These are phyloP conservation scores for Fistularia tabacaria DNA, from an alignment of 2,797 vertebrate genomes.

Conservation along the genomic window DNA sequence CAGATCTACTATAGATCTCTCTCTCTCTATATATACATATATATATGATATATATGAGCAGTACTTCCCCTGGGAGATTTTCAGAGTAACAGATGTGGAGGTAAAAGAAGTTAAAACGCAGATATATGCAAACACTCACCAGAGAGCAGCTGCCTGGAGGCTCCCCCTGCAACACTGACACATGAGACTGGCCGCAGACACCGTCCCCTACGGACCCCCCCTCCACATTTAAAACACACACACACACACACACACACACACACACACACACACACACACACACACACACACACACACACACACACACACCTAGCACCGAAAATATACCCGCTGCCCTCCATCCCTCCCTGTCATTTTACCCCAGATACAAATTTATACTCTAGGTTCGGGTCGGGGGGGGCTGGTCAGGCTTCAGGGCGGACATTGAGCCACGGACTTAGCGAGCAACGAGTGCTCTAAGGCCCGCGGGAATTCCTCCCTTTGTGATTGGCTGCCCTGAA, in stretches of 20 bases:
- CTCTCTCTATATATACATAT: no score
- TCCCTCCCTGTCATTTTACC: slow-evolving; percentile 34
- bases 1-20: no score
- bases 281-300: slow-evolving; percentile 8
- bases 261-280: slow-evolving; percentile 32
- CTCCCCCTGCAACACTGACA: slow-evolving; percentile 60
- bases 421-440: no score
- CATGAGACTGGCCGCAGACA: slow-evolving; percentile 55
- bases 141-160: slow-evolving; percentile 65
- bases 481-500: no score
- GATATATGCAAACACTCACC: slow-evolving; percentile 64
- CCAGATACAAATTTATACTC: slow-evolving; percentile 57
- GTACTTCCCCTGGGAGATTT: no score
- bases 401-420: no score
- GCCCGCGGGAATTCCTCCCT: no score
- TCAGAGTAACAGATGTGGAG: slow-evolving; percentile 18
- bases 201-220: slow-evolving; percentile 17
- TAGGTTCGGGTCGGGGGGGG: no score
- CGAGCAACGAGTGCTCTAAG: no score
- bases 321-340: slow-evolving; percentile 56
- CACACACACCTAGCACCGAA: slow-evolving; percentile 49
- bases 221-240: background rate
- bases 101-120: slow-evolving; percentile 19
- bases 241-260: slow-evolving; percentile 30
- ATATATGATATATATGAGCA: no score